Evolutionary conservation across 2,113 vertebrate genomes (phyloP).

Genomic region (Capra hircus): DNA sequence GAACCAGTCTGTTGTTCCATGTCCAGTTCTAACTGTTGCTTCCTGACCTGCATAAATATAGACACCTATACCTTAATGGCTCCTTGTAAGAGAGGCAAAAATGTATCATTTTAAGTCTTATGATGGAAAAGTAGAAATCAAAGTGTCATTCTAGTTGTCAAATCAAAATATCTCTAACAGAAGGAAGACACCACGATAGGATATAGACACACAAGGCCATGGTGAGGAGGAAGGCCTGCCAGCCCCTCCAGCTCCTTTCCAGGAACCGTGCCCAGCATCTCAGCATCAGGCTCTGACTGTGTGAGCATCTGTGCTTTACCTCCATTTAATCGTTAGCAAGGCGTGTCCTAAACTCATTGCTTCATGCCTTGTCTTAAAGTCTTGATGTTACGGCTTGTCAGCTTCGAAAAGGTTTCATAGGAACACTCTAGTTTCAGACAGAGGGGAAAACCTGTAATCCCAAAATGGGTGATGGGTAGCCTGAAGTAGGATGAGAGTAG

Average conservation of each 20-base stretch:
- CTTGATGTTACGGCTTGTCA: background rate
- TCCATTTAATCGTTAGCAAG: background rate
- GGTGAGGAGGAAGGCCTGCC: background rate
- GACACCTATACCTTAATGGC: background rate
- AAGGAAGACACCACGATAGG: rapidly evolving
- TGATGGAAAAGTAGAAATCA: background rate
- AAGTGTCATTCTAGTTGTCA: background rate
- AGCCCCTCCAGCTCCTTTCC: background rate
- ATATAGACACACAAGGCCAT: rapidly evolving
- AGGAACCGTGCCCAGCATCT: background rate
- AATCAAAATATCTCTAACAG: background rate
- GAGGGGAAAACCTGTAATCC: background rate
- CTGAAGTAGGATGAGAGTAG: background rate
- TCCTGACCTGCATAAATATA: background rate
- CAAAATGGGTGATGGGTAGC: background rate
- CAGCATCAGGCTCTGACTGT: background rate
- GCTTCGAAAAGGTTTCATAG: background rate
- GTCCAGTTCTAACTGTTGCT: too few relatives aligned
- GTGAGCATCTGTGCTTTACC: background rate
- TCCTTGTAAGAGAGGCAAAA: background rate
- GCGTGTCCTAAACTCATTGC: background rate
- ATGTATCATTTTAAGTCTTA: background rate
- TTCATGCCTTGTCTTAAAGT: background rate
- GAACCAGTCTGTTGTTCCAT: too few relatives aligned
- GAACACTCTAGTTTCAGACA: background rate